These are phyloP conservation scores for Alectura lathami DNA, from an alignment of 2,113 vertebrate species.

Conservation along the genomic window DNA sequence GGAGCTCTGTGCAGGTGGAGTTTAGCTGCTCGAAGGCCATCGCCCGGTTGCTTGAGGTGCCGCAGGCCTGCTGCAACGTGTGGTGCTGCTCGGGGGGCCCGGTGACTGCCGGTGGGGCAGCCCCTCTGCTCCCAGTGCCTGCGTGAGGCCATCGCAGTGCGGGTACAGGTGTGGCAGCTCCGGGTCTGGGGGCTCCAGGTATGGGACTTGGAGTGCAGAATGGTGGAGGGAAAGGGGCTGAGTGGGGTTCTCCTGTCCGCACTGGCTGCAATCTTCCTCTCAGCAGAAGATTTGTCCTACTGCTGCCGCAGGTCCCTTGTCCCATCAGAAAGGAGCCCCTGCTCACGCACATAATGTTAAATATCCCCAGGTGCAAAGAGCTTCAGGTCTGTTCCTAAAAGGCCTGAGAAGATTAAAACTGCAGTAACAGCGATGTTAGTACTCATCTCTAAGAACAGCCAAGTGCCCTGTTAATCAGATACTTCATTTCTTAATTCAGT, in stretches of 20 bases:
- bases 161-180: neutral
- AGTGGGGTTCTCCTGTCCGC: neutral
- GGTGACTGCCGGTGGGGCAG: neutral
- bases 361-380: neutral
- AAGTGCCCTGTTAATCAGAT: slow-evolving; percentile 19
- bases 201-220: neutral
- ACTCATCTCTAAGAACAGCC: neutral
- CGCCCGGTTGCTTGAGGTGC: neutral
- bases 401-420: neutral
- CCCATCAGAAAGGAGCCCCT: neutral
- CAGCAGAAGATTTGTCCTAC: neutral
- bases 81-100: neutral
- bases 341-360: neutral
- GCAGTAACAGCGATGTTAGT: neutral
- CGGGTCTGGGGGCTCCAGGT: accelerated
- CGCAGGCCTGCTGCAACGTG: neutral
- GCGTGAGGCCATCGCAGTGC: neutral
- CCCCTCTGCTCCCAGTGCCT: neutral
- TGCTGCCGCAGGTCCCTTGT: neutral
- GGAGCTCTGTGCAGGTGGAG: neutral
- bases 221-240: neutral
- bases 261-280: neutral
- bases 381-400: neutral
- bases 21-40: neutral
- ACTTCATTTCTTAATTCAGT: neutral